These are phyloP conservation scores for Morelia viridis DNA, from an alignment of 2,797 vertebrate species.

Conservation along the genomic window DNA sequence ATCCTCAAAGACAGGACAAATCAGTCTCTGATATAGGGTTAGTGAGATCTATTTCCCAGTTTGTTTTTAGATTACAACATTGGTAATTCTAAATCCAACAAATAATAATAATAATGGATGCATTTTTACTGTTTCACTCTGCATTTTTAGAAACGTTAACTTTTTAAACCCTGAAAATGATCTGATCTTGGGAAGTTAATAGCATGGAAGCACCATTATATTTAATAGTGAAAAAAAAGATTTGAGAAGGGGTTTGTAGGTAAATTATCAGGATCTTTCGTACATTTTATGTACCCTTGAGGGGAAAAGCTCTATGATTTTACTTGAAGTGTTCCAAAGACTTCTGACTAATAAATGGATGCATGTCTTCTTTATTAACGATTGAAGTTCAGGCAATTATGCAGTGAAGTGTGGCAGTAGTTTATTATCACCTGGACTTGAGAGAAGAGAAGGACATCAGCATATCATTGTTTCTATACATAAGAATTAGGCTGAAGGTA, in stretches of 20 bases:
- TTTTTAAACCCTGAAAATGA: not conserved
- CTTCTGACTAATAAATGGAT: conserved; percentile 6
- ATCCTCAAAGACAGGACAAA: no score
- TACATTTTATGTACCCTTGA: not conserved
- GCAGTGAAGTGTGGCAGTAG: not conserved
- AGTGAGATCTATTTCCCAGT: not conserved
- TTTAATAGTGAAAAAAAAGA: not conserved
- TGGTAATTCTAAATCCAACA: not conserved
- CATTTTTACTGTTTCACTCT: not conserved
- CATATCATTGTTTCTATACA: not conserved
- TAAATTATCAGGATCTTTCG: not conserved
- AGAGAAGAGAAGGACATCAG: not conserved
- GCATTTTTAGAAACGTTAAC: not conserved
- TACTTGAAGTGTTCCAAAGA: not conserved
- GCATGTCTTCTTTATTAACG: not conserved
- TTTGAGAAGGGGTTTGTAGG: not conserved
- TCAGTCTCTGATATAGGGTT: not conserved
- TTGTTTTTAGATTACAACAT: not conserved
- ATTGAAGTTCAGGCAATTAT: not conserved
- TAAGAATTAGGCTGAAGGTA: conserved; percentile 10
- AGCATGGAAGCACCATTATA: not conserved
- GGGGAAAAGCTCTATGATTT: not conserved
- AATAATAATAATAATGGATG: not conserved
- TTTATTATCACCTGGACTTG: conserved; percentile 18
- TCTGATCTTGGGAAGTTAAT: not conserved